phyloP scores from a whole-genome alignment of 2,888 invertebrate species.

The Cosmia pyralina region DNA sequence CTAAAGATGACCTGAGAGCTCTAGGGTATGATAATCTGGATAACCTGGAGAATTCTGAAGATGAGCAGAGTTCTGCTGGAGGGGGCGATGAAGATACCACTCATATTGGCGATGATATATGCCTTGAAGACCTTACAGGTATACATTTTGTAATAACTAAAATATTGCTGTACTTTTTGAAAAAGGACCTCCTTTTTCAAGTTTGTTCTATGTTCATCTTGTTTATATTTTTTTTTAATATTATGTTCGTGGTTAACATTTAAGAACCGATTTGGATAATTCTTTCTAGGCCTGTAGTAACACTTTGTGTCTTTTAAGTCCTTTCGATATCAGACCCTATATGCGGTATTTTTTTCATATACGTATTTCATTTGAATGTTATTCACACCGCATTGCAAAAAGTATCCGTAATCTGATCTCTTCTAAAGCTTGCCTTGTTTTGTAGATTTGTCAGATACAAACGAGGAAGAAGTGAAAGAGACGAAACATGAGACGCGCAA shows the following conservation, averaged over 20 bases:
- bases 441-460: slow-evolving; percentile 87
- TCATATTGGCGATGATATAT: slow-evolving; percentile 93
- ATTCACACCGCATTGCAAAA: not conserved
- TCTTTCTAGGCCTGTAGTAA: too few relatives aligned
- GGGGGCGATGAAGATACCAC: slow-evolving; percentile 90
- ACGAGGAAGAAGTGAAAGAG: slow-evolving; percentile 85
- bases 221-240: too few relatives aligned
- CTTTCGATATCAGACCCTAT: too few relatives aligned
- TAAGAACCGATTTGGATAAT: too few relatives aligned
- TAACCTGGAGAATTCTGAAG: slow-evolving; percentile 86
- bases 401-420: not conserved
- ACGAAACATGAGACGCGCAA: slow-evolving; percentile 83
- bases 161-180: slow-evolving; percentile 35
- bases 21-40: slow-evolving; percentile 85
- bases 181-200: too few relatives aligned
- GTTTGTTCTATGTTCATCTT: too few relatives aligned
- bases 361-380: not conserved
- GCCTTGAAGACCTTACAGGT: slow-evolving; percentile 93
- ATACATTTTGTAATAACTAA: not conserved
- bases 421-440: not conserved
- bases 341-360: too few relatives aligned
- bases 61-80: slow-evolving; percentile 86
- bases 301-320: too few relatives aligned
- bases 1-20: slow-evolving; percentile 86
- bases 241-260: too few relatives aligned